These are phyloP conservation scores for Macroglossus sobrinus DNA, from an alignment of 2,113 vertebrate genomes.

Conservation along the genomic window DNA sequence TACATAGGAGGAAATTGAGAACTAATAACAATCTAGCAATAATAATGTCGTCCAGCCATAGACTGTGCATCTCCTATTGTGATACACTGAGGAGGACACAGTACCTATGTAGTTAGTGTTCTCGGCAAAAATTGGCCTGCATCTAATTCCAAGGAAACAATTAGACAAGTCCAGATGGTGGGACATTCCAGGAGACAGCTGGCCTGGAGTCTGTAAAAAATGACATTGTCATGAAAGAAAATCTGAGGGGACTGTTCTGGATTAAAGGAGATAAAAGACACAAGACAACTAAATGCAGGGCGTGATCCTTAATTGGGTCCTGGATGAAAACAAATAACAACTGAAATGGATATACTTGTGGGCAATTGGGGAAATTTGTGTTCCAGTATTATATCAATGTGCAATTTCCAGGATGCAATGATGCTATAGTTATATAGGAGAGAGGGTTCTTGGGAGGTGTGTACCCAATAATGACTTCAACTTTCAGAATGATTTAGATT, in stretches of 20 bases:
- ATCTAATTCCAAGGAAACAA: not conserved
- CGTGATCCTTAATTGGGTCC: not conserved
- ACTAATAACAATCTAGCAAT: not conserved
- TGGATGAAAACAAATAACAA: not conserved
- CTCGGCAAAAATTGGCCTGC: not conserved
- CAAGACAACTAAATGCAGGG: not conserved
- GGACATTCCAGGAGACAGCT: not conserved
- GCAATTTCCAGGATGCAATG: not conserved
- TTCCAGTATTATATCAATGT: not conserved
- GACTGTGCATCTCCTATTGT: accelerated
- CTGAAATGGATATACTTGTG: not conserved
- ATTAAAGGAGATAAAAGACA: not conserved
- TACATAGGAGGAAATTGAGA: not conserved
- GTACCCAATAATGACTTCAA: not conserved
- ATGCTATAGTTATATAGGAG: not conserved
- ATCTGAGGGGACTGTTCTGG: not conserved
- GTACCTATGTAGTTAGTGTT: not conserved
- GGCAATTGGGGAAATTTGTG: not conserved
- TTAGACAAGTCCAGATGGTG: not conserved
- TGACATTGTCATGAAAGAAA: not conserved
- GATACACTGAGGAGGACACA: not conserved
- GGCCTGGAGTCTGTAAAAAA: not conserved
- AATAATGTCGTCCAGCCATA: not conserved
- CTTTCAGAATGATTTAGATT: not conserved
- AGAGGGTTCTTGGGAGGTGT: not conserved